These are phyloP conservation scores for Metridium senile DNA, from an alignment of 92 coral and sea anemone genomes.

Conservation along the genomic window DNA sequence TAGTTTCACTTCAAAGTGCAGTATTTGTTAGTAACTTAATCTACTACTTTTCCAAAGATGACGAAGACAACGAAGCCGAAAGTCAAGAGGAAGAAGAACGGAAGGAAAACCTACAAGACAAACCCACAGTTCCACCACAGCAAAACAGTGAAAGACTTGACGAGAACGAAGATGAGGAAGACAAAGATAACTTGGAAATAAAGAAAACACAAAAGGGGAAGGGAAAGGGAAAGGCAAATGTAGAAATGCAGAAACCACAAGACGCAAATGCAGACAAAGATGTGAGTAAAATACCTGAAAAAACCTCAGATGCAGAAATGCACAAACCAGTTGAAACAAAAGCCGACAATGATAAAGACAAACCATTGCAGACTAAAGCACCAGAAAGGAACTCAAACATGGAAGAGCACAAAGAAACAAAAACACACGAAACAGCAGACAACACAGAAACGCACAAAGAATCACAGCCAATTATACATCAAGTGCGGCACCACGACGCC, in stretches of 20 bases:
- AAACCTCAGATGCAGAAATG: not conserved
- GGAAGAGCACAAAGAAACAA: not conserved
- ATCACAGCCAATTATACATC: too few species aligned
- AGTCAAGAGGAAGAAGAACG: constrained; percentile 1
- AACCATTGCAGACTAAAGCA: not conserved
- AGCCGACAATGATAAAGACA: not conserved
- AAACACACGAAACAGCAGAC: not conserved
- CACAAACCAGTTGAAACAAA: not conserved
- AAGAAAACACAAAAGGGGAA: too few species aligned
- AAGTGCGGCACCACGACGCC: too few species aligned
- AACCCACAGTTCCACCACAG: not conserved
- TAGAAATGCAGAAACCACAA: too few species aligned
- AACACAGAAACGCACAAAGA: not conserved
- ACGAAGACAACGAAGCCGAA: not conserved
- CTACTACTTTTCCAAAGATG: not conserved
- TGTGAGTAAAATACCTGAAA: not conserved
- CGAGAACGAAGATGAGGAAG: not conserved
- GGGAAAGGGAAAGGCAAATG: too few species aligned
- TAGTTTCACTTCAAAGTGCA: too few species aligned
- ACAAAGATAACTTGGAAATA: not conserved
- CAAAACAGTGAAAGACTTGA: not conserved
- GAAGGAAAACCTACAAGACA: not conserved
- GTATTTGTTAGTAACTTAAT: too few species aligned
- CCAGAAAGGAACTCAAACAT: not conserved
- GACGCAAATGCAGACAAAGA: not conserved